Conservation (phyloP, 2,113 vertebrate species). For the Empidonax alnorum region DNA sequence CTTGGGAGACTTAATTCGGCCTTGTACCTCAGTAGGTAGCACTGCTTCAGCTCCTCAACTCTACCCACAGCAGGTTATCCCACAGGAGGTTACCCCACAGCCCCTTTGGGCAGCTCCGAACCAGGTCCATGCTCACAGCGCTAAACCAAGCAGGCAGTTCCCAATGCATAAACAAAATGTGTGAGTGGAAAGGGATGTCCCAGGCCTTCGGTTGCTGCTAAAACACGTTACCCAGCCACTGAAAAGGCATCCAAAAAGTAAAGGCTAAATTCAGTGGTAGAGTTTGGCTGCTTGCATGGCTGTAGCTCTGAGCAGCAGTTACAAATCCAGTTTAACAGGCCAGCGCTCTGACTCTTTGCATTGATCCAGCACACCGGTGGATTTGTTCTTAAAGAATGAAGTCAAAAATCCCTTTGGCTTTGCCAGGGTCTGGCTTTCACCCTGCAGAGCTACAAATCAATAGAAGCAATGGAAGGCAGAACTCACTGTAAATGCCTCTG, state of each 20-base stretch:
- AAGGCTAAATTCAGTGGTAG: background rate
- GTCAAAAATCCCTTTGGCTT: conserved; percentile 64
- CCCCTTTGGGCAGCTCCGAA: background rate
- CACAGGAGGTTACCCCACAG: background rate
- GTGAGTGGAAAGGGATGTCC: background rate
- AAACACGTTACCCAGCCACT: accelerated
- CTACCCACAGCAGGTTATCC: background rate
- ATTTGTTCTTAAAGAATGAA: conserved; percentile 65
- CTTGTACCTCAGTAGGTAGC: background rate
- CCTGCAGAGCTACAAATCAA: conserved; percentile 58
- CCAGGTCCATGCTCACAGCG: background rate
- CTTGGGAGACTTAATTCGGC: background rate
- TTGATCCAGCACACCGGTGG: conserved; percentile 45
- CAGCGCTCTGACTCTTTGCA: conserved; percentile 31
- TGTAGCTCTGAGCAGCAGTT: conserved; percentile 30
- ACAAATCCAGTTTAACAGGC: conserved; percentile 61
- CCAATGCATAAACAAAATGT: background rate
- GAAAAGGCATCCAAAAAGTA: background rate
- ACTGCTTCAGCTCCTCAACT: accelerated
- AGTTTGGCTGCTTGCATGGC: background rate
- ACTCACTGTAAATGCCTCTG: conserved; percentile 47
- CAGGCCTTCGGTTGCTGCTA: background rate
- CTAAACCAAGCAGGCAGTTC: background rate
- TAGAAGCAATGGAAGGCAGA: conserved; percentile 31
- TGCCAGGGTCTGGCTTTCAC: conserved; percentile 45